phyloP scores from a whole-genome alignment of 2,888 invertebrate genomes.

The Chloroclysta siterata region DNA sequence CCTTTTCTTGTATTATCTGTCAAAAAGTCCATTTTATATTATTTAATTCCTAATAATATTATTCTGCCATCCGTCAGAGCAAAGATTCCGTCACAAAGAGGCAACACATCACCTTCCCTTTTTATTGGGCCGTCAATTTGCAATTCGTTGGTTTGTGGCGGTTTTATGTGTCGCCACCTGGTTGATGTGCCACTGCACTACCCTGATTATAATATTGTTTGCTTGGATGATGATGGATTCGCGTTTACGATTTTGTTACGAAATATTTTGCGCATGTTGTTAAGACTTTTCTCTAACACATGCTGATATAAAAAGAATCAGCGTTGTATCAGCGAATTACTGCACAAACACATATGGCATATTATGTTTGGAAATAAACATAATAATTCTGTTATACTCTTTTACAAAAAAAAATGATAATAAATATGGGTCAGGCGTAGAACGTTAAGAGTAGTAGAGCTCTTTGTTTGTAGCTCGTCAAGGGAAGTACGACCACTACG shows the following conservation, averaged over 20 bases:
- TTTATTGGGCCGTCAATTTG: slow-evolving; percentile 57
- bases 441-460: too few relatives aligned
- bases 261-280: neutral
- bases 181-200: slow-evolving; percentile 62
- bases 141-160: slow-evolving; percentile 53
- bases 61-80: slow-evolving; percentile 9
- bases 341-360: too few relatives aligned
- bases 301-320: too few relatives aligned
- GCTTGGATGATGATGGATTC: slow-evolving; percentile 33
- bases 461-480: too few relatives aligned
- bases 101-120: slow-evolving; percentile 36
- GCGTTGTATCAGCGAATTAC: too few relatives aligned
- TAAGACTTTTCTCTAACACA: neutral
- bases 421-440: too few relatives aligned
- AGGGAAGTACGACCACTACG: too few relatives aligned
- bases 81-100: slow-evolving; percentile 14
- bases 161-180: slow-evolving; percentile 61
- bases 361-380: too few relatives aligned
- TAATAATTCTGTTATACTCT: too few relatives aligned
- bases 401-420: too few relatives aligned
- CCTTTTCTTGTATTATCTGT: too few relatives aligned
- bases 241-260: slow-evolving; percentile 9
- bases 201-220: slow-evolving; percentile 45
- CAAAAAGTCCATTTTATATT: too few relatives aligned
- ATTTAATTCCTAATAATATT: neutral